A percentile compares a stretch with the other conserved stretches of the same genome.
phyloP scores from a whole-genome alignment of 2,888 invertebrate genomes.

The Cetonia aurata region DNA sequence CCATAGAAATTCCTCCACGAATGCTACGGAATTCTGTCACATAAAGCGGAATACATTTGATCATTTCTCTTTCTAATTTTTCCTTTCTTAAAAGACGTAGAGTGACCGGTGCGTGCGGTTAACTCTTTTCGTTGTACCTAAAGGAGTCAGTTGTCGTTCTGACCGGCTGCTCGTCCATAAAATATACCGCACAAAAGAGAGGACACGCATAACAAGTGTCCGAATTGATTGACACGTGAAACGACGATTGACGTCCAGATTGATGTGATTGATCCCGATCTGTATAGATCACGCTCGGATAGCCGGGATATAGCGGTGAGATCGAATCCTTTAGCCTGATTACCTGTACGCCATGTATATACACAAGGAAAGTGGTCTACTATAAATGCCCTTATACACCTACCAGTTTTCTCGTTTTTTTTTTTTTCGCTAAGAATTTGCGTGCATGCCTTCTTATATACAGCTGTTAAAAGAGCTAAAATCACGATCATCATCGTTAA shows the following conservation, averaged over 20 bases:
- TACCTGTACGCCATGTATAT: conserved; percentile 18
- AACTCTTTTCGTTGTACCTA: too few species aligned
- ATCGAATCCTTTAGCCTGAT: conserved; percentile 29
- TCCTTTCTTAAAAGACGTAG: not conserved
- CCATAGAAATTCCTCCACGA: conserved; percentile 28
- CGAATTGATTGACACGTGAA: conserved; percentile 67
- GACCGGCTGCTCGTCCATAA: conserved; percentile 56
- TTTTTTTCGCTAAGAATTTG: too few species aligned
- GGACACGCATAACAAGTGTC: conserved; percentile 66
- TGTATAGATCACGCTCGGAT: conserved; percentile 64
- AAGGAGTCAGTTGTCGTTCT: too few species aligned
- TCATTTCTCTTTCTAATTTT: conserved; percentile 7
- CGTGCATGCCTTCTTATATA: too few species aligned
- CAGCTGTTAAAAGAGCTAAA: too few species aligned
- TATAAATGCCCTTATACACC: conserved; percentile 10
- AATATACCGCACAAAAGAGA: conserved; percentile 62
- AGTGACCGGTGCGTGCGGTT: too few species aligned
- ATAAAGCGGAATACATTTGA: conserved; percentile 3
- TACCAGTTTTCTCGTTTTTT: too few species aligned
- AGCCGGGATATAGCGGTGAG: conserved; percentile 12
- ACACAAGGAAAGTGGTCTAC: not conserved
- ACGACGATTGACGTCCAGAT: conserved; percentile 67
- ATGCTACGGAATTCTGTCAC: conserved; percentile 29
- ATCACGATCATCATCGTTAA: too few species aligned
- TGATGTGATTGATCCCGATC: conserved; percentile 67